phyloP scores from a whole-genome alignment of 30 jellyfish, hydroid and myxozoan species.

The Catostylus mosaicus region DNA sequence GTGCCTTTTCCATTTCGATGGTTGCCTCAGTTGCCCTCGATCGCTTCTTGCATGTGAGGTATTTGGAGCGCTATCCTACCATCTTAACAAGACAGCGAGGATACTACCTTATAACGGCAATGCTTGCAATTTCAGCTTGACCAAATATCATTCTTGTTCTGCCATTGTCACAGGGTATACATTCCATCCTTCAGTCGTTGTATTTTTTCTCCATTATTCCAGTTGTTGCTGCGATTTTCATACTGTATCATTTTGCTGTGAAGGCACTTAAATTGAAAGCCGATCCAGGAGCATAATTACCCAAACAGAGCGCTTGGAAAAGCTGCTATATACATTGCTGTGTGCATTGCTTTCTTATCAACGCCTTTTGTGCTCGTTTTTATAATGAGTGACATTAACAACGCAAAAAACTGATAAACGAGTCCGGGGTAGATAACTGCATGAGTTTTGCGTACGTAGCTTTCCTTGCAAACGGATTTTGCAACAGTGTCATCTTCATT shows the following conservation, averaged over 20 bases:
- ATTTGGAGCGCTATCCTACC: neutral
- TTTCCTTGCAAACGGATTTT: neutral
- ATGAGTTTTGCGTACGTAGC: neutral
- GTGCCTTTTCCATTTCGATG: neutral
- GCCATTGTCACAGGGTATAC: neutral
- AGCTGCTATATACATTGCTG: neutral
- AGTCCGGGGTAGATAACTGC: neutral
- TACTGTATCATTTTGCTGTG: no score
- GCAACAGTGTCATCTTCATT: constrained; percentile 10
- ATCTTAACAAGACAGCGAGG: neutral
- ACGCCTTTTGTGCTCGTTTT: neutral
- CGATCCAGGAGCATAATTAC: neutral
- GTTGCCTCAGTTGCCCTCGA: neutral
- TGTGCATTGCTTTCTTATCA: neutral
- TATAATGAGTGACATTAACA: neutral
- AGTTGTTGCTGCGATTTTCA: neutral
- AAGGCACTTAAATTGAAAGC: neutral
- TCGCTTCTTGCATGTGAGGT: constrained; percentile 1
- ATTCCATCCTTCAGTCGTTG: neutral
- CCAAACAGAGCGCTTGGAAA: neutral
- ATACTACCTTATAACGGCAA: neutral
- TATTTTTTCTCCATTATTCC: neutral
- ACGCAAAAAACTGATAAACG: neutral
- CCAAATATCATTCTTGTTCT: neutral
- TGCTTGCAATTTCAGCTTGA: neutral